Evolutionary conservation across 2,113 vertebrate species (phyloP).

Genomic region (Hyla sarda): DNA sequence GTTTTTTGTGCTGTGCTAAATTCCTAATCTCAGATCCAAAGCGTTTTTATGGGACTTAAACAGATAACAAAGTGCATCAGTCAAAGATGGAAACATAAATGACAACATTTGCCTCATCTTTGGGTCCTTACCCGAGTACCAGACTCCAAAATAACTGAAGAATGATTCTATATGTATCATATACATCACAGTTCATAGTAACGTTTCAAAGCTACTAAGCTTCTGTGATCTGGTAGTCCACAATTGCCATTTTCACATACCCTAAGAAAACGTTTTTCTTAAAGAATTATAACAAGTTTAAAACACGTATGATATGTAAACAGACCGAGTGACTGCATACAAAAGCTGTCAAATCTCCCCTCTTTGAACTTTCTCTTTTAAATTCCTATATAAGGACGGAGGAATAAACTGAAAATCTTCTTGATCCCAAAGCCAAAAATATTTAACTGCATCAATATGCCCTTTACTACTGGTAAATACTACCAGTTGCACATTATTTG

Average conservation of each 20-base stretch:
- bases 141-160: no score
- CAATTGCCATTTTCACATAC: conserved; percentile 38
- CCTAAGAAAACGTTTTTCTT: conserved; percentile 24
- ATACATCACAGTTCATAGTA: neutral
- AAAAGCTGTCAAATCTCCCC: conserved; percentile 51
- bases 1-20: neutral
- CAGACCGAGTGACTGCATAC: conserved; percentile 61
- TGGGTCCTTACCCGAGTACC: neutral
- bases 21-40: neutral
- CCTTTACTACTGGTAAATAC: conserved; percentile 55
- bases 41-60: neutral
- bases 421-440: conserved; percentile 48
- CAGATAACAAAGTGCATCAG: neutral
- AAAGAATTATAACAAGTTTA: conserved; percentile 50
- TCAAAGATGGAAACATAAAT: neutral
- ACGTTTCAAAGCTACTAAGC: conserved; percentile 1
- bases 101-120: neutral
- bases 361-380: conserved; percentile 61
- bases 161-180: no score
- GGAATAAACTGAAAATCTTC: conserved; percentile 41
- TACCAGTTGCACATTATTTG: conserved; percentile 53
- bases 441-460: conserved; percentile 49
- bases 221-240: conserved; percentile 12
- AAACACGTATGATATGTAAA: conserved; percentile 61
- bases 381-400: conserved; percentile 47